Conservation (phyloP, 2,113 vertebrate species). For the Paralichthys olivaceus region DNA sequence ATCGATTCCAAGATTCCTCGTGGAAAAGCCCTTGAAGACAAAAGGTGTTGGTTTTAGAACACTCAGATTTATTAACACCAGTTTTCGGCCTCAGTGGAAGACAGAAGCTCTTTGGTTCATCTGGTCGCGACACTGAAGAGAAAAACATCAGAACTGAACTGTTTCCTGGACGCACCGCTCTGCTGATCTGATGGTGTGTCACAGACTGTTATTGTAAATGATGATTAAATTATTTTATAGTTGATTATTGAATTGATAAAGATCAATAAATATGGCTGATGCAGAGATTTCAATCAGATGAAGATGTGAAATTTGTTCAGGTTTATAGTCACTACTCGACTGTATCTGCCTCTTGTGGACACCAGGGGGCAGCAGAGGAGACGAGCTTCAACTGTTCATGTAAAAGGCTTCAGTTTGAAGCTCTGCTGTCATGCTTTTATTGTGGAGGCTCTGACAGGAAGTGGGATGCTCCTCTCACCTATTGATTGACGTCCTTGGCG, state of each 20-base stretch:
- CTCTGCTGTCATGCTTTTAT: constrained; percentile 19
- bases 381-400: neutral
- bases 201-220: neutral
- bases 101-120: too few species aligned
- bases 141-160: neutral
- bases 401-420: neutral
- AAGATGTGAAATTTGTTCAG: too few species aligned
- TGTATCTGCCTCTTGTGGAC: neutral
- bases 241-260: neutral
- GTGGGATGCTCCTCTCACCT: constrained; percentile 4
- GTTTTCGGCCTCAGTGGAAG: too few species aligned
- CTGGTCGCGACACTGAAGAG: neutral
- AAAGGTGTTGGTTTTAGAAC: too few species aligned
- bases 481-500: constrained; percentile 48
- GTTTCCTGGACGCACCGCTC: too few species aligned
- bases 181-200: neutral
- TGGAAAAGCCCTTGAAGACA: too few species aligned
- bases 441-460: constrained; percentile 9
- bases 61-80: too few species aligned
- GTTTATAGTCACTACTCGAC: neutral
- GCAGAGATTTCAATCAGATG: neutral
- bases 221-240: neutral
- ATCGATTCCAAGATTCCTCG: too few species aligned
- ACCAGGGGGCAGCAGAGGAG: constrained; percentile 32
- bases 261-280: constrained; percentile 3